Evolutionary conservation across 1,140 invertebrate genomes (phyloP), one percentile per base, ranked within the genome.

Genomic region (Gryon sp.): DNA sequence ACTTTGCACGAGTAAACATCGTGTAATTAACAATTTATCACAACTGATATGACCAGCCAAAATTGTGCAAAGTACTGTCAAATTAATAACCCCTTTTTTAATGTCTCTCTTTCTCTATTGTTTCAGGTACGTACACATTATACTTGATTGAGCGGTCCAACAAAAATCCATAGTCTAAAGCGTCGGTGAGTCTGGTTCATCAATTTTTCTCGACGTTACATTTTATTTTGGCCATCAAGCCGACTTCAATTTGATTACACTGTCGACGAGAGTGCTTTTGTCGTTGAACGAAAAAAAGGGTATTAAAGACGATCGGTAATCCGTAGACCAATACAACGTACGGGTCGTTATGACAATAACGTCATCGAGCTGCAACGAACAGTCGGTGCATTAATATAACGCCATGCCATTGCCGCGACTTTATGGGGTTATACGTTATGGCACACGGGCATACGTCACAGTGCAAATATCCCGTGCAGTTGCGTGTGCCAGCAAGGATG

Each of bases 361-460:
- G 20, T 52, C 45, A 55, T 41, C 32, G 14, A 15, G 41, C 52
- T 65, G 62, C 52, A 34, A 18, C 65, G 66, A 68, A 34, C 40
- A 78, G 72, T 65, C 55, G 40, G 74, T 69, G 70, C 77, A 75
- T 80, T 80, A 80, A 78, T 80, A 80, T 80, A 75, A 80, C 68
- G 66, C 40, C 53, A 48, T 38, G 73, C 66, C 73, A 76, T 78
- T 79, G 76, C 76, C 59, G n/a, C n/a, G 77, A 66, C 36, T 82
- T 83, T 82, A 83, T 79, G 77, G 78, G 76, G 66, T 80, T 76
- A 57, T 80, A 80, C 78, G 76, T 82, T 82, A 83, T 74, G 66
- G 38, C 68, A 38, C 24, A n/a, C 41, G 50, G 46, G 43, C 53
- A 52, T 43, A 69, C 60, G 22, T 26, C 48, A 40, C 18, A 45